Conservation (phyloP, 2,888 invertebrate species). For the Drosophila anceps region DNA sequence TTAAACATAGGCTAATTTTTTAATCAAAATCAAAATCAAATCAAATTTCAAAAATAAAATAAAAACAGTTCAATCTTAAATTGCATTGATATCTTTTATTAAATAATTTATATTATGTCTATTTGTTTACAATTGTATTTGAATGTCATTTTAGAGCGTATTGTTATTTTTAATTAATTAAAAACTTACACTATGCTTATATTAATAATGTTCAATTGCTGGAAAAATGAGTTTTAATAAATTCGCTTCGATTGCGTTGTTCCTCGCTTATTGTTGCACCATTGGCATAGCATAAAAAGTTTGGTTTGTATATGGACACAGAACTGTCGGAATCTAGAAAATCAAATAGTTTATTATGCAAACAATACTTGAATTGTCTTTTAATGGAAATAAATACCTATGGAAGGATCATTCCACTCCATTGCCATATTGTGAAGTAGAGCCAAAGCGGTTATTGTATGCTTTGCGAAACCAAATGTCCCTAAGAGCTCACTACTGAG, state of each 20-base stretch:
- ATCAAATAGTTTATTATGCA: background rate
- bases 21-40: too few relatives aligned
- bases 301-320: constrained; percentile 47
- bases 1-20: background rate
- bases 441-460: constrained; percentile 77
- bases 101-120: background rate
- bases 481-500: constrained; percentile 64
- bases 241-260: constrained; percentile 66
- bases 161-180: background rate
- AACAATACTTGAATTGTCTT: background rate
- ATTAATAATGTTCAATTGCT: background rate
- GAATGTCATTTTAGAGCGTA: background rate
- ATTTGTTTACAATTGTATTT: background rate
- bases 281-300: constrained; percentile 28
- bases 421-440: constrained; percentile 81
- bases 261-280: constrained; percentile 40
- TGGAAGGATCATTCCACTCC: constrained; percentile 77
- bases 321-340: constrained; percentile 51
- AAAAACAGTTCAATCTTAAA: background rate
- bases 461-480: constrained; percentile 70
- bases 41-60: too few relatives aligned
- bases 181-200: background rate
- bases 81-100: constrained; percentile 5
- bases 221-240: constrained; percentile 72
- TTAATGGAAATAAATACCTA: constrained; percentile 48